A percentile compares a stretch with the other conserved stretches of the same genome.
phyloP scores from a whole-genome alignment of 2,888 invertebrate species.

The Oxystoma pomonae region DNA sequence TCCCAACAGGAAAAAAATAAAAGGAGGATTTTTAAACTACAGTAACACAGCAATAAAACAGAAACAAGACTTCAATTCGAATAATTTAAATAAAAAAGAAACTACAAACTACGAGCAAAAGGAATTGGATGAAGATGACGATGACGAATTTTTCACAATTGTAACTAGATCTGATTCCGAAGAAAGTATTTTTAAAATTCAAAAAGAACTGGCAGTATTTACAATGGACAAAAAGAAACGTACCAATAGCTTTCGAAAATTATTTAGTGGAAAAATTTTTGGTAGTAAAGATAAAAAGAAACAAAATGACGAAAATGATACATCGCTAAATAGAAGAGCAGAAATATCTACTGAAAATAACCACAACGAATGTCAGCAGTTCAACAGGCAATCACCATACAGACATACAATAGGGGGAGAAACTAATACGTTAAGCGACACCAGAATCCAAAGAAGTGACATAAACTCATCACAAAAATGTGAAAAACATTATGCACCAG shows the following conservation, averaged over 20 bases:
- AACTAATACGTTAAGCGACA: constrained; percentile 14
- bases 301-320: constrained; percentile 42
- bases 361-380: constrained; percentile 41
- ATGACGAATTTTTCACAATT: constrained; percentile 30
- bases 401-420: constrained; percentile 33
- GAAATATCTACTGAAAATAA: constrained; percentile 35
- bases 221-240: constrained; percentile 45
- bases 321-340: constrained; percentile 30
- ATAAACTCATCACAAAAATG: constrained; percentile 24
- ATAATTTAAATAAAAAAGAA: constrained; percentile 19
- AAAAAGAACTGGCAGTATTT: constrained; percentile 38
- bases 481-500: constrained; percentile 37
- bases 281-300: constrained; percentile 46
- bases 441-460: constrained; percentile 19
- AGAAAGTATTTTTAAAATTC: constrained; percentile 39
- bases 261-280: constrained; percentile 39
- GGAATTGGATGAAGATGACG: constrained; percentile 23
- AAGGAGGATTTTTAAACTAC: constrained; percentile 18
- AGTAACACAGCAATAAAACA: constrained; percentile 25
- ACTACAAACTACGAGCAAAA: constrained; percentile 11
- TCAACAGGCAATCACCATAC: constrained; percentile 35
- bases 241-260: constrained; percentile 39
- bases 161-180: constrained; percentile 37
- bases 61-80: constrained; percentile 33
- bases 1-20: constrained; percentile 2